Percentiles rank a stretch among this genome's conserved stretches.
Evolutionary conservation across 2,888 invertebrate genomes (phyloP).

Genomic region (Philereme transversata): DNA sequence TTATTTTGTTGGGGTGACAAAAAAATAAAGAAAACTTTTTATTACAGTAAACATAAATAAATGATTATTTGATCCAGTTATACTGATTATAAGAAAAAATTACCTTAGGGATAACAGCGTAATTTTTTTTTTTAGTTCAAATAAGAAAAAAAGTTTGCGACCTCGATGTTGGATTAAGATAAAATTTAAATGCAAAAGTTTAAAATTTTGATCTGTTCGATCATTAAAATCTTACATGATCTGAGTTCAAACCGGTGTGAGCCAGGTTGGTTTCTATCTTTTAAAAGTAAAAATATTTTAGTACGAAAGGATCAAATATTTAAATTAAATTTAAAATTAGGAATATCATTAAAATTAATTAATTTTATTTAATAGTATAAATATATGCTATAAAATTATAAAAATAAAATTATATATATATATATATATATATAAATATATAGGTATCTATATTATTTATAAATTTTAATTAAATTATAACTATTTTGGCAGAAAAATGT

Average conservation of each 20-base stretch:
- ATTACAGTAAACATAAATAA: conserved; percentile 56
- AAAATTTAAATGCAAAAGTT: conserved; percentile 87
- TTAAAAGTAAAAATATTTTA: conserved; percentile 84
- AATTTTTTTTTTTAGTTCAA: conserved; percentile 89
- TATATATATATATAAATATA: conserved; percentile 21
- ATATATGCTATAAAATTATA: conserved; percentile 22
- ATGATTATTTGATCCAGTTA: conserved; percentile 82
- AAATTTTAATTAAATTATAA: conserved; percentile 32
- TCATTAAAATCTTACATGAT: conserved; percentile 93
- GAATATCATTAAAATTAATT: conserved; percentile 55
- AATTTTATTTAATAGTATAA: conserved; percentile 13
- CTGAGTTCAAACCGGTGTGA: conserved; percentile 94
- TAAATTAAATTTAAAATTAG: conserved; percentile 78
- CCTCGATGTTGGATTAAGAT: conserved; percentile 95
- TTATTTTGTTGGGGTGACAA: conserved; percentile 87
- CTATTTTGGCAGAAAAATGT: conserved; percentile 88
- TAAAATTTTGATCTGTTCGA: conserved; percentile 91
- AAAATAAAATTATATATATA: too few species aligned
- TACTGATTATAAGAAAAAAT: conserved; percentile 87
- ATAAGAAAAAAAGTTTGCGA: conserved; percentile 91
- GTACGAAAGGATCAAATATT: conserved; percentile 91
- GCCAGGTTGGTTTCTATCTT: conserved; percentile 95
- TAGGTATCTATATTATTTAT: conserved; percentile 30
- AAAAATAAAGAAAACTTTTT: conserved; percentile 84
- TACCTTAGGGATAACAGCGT: conserved; percentile 95